Percentiles rank a stretch among this genome's conserved stretches.
phyloP scores from a whole-genome alignment of 1,140 invertebrate species.

The Euwallacea fornicatus region DNA sequence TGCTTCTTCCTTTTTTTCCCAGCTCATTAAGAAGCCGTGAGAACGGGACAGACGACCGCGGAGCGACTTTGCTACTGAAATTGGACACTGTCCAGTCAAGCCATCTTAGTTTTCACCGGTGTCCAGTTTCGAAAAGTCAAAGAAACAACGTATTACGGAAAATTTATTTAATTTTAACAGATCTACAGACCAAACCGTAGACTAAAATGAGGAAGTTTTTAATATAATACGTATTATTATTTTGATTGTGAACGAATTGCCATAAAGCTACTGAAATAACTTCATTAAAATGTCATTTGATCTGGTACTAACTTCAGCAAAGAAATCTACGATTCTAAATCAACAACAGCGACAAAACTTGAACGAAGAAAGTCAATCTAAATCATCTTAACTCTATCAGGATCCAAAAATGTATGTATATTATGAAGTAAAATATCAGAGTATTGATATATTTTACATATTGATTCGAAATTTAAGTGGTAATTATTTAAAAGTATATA shows the following conservation, averaged over 20 bases:
- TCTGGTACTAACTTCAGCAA: neutral
- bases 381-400: neutral
- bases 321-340: neutral
- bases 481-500: neutral
- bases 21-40: too few species aligned
- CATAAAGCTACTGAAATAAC: too few species aligned
- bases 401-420: slow-evolving; percentile 6
- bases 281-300: neutral
- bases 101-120: too few species aligned
- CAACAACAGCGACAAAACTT: neutral
- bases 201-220: slow-evolving; percentile 5
- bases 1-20: too few species aligned
- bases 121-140: neutral
- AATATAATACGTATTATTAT: slow-evolving; percentile 11
- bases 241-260: too few species aligned
- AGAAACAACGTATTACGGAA: neutral
- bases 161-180: slow-evolving; percentile 3
- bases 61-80: too few species aligned
- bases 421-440: neutral
- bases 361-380: slow-evolving; percentile 1
- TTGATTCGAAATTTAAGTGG: slow-evolving; percentile 1
- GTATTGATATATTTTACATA: slow-evolving; percentile 3
- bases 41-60: too few species aligned
- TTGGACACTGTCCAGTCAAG: too few species aligned
- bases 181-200: slow-evolving; percentile 6